Percentiles rank a stretch among this genome's conserved stretches.
phyloP scores from a whole-genome alignment of 1,140 invertebrate genomes.

The Thaumetopoea pityocampa region DNA sequence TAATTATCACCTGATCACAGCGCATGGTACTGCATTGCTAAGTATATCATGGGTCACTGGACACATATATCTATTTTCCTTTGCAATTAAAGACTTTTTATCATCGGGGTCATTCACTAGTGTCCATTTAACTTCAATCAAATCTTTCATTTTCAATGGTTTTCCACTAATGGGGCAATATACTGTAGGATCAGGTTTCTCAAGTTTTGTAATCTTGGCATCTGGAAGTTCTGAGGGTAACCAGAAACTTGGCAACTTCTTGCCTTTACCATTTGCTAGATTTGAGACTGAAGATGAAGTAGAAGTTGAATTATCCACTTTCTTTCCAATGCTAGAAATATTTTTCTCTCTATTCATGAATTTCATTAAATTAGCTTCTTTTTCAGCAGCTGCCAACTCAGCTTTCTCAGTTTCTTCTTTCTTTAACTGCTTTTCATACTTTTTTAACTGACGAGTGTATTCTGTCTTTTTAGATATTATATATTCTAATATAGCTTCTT shows the following conservation, averaged over 20 bases:
- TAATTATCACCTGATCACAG: slow-evolving; percentile 82
- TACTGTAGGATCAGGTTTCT: slow-evolving; percentile 95
- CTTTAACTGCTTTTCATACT: slow-evolving; percentile 93
- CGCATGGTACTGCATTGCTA: slow-evolving; percentile 95
- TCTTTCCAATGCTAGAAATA: slow-evolving; percentile 75
- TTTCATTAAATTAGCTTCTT: slow-evolving; percentile 73
- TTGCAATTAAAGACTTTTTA: slow-evolving; percentile 87
- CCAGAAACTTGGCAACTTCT: slow-evolving; percentile 95
- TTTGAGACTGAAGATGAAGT: slow-evolving; percentile 63
- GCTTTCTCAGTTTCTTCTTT: slow-evolving; percentile 80
- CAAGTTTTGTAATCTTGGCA: slow-evolving; percentile 81
- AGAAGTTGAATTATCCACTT: slow-evolving; percentile 17
- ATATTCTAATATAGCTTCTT: slow-evolving; percentile 97
- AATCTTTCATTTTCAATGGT: slow-evolving; percentile 92
- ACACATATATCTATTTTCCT: slow-evolving; percentile 96
- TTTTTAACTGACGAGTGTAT: slow-evolving; percentile 91
- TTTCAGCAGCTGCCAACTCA: slow-evolving; percentile 81
- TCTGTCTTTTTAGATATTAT: slow-evolving; percentile 97
- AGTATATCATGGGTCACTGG: slow-evolving; percentile 97
- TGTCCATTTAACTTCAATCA: slow-evolving; percentile 96
- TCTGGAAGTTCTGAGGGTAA: slow-evolving; percentile 95
- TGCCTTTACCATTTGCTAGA: slow-evolving; percentile 63
- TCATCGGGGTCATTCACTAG: slow-evolving; percentile 90
- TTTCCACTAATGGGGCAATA: slow-evolving; percentile 95
- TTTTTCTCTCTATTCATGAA: slow-evolving; percentile 85